These are phyloP conservation scores for Ichneumon xanthorius DNA, from an alignment of 2,888 invertebrate genomes.

Conservation along the genomic window DNA sequence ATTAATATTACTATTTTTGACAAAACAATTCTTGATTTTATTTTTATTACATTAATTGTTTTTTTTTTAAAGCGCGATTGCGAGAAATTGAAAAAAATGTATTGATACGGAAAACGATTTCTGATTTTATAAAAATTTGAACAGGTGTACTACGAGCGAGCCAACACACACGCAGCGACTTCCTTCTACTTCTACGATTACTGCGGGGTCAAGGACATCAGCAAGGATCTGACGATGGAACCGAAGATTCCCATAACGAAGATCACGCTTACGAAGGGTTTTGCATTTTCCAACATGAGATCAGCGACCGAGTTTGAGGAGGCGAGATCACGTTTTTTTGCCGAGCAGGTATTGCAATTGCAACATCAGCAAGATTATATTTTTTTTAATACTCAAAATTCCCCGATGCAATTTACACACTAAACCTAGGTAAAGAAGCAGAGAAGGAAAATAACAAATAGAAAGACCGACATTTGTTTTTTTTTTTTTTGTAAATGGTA, in stretches of 20 bases:
- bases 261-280: conserved; percentile 92
- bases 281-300: conserved; percentile 92
- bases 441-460: too few relatives aligned
- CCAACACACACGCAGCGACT: conserved; percentile 92
- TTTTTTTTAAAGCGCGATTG: neutral
- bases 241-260: conserved; percentile 91
- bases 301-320: conserved; percentile 94
- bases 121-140: neutral
- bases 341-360: conserved; percentile 86
- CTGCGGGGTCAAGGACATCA: conserved; percentile 92
- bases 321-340: conserved; percentile 91
- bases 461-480: too few relatives aligned
- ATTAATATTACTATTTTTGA: too few relatives aligned
- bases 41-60: neutral
- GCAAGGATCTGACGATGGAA: conserved; percentile 89
- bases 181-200: conserved; percentile 92
- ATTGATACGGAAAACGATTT: neutral
- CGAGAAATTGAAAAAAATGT: neutral
- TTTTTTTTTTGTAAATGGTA: too few relatives aligned
- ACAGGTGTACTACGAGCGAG: conserved; percentile 93
- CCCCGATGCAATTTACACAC: too few relatives aligned
- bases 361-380: neutral
- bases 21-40: too few relatives aligned
- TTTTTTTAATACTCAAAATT: neutral
- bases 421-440: too few relatives aligned